These are phyloP conservation scores for Rapana venosa DNA, from an alignment of 2,888 invertebrate species.

Conservation along the genomic window DNA sequence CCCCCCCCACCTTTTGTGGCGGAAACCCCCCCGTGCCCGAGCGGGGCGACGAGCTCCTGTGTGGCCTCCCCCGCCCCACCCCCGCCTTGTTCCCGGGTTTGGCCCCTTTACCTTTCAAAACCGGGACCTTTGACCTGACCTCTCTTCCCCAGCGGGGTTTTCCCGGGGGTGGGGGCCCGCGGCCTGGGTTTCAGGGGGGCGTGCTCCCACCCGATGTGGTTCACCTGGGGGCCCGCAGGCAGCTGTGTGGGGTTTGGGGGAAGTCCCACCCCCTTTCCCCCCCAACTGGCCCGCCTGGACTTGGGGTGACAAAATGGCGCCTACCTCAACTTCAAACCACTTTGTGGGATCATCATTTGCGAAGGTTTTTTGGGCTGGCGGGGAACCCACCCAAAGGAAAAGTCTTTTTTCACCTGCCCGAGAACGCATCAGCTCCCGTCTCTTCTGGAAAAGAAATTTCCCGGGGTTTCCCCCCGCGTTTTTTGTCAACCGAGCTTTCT, in stretches of 20 bases:
- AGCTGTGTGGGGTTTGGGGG: slow-evolving; percentile 1
- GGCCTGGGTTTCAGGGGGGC: neutral
- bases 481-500: neutral
- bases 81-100: too few relatives aligned
- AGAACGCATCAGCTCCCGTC: too few relatives aligned
- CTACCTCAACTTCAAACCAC: neutral
- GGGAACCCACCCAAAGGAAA: neutral
- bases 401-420: neutral
- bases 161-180: neutral
- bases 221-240: neutral
- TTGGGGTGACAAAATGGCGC: neutral
- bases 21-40: too few relatives aligned
- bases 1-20: too few relatives aligned
- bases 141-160: neutral
- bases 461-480: neutral
- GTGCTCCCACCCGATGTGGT: neutral
- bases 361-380: neutral
- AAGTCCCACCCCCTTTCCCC: neutral
- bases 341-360: neutral
- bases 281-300: neutral
- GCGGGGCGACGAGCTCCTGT: too few relatives aligned
- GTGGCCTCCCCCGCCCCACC: too few relatives aligned
- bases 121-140: too few relatives aligned
- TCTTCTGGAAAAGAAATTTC: neutral
- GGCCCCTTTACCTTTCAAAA: too few relatives aligned